phyloP scores from a whole-genome alignment of 2,888 invertebrate genomes.

The Andrena minutula region DNA sequence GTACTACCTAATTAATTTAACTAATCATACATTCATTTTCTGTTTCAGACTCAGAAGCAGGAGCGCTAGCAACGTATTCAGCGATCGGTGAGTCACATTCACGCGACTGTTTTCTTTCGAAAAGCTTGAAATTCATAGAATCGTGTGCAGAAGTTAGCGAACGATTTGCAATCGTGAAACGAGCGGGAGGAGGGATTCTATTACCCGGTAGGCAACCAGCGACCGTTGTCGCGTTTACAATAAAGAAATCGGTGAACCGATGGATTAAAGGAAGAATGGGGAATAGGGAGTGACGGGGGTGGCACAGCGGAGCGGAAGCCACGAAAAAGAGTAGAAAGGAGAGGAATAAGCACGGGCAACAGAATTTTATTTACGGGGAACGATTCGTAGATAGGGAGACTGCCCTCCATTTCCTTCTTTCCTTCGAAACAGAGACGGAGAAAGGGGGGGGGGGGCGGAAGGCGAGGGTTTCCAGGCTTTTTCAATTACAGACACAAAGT shows the following conservation, averaged over 20 bases:
- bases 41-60: not conserved
- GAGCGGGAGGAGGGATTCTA: not conserved
- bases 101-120: no score
- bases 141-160: not conserved
- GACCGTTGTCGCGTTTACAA: constrained; percentile 10
- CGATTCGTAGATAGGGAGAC: constrained; percentile 40
- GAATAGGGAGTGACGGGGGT: not conserved
- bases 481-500: constrained; percentile 76
- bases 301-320: constrained; percentile 20
- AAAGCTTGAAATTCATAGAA: not conserved
- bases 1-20: no score
- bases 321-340: constrained; percentile 33
- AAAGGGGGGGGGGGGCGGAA: not conserved
- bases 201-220: constrained; percentile 2
- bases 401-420: constrained; percentile 34
- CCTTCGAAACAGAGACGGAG: not conserved
- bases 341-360: constrained; percentile 17
- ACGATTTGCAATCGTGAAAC: not conserved
- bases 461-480: constrained; percentile 58
- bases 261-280: constrained; percentile 17
- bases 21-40: not conserved
- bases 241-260: constrained; percentile 15
- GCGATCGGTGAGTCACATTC: no score
- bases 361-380: constrained; percentile 65
- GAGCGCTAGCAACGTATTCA: not conserved